phyloP scores from a whole-genome alignment of 2,797 vertebrate species.

The Cyprinella venusta region DNA sequence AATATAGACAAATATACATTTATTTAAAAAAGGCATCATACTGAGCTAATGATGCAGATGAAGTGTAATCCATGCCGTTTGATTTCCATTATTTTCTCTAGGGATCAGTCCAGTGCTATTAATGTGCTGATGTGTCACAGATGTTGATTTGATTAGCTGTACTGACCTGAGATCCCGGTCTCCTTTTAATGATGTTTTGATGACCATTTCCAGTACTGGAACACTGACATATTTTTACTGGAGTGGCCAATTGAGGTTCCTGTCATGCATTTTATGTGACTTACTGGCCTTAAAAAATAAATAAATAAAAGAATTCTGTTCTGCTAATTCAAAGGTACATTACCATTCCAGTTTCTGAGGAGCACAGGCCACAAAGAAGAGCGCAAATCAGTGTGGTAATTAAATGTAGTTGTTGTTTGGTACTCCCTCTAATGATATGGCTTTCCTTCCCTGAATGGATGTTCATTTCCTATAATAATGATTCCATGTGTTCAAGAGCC shows the following conservation, averaged over 20 bases:
- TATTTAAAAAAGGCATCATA: neutral
- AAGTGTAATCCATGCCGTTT: slow-evolving; percentile 12
- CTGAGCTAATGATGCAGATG: neutral
- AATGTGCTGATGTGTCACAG: slow-evolving; percentile 30
- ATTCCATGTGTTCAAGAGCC: slow-evolving; percentile 49
- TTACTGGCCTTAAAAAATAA: neutral
- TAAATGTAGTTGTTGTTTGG: slow-evolving; percentile 56
- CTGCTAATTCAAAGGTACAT: neutral
- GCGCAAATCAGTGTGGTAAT: slow-evolving; percentile 52
- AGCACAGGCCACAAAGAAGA: slow-evolving; percentile 22
- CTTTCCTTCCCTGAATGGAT: slow-evolving; percentile 52
- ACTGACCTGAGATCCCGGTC: slow-evolving; percentile 40
- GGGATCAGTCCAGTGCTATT: slow-evolving; percentile 26
- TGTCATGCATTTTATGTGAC: neutral
- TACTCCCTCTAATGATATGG: slow-evolving; percentile 54
- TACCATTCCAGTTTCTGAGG: slow-evolving; percentile 2
- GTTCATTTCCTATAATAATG: slow-evolving; percentile 62
- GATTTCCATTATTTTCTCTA: neutral
- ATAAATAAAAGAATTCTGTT: neutral
- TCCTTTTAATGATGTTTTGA: slow-evolving; percentile 34
- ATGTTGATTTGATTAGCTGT: slow-evolving; percentile 15
- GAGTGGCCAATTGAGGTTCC: slow-evolving; percentile 3
- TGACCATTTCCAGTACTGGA: slow-evolving; percentile 34
- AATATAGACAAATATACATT: neutral
- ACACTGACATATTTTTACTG: slow-evolving; percentile 23